These are phyloP conservation scores for Pavo muticus DNA, from an alignment of 2,113 vertebrate genomes.

Conservation along the genomic window DNA sequence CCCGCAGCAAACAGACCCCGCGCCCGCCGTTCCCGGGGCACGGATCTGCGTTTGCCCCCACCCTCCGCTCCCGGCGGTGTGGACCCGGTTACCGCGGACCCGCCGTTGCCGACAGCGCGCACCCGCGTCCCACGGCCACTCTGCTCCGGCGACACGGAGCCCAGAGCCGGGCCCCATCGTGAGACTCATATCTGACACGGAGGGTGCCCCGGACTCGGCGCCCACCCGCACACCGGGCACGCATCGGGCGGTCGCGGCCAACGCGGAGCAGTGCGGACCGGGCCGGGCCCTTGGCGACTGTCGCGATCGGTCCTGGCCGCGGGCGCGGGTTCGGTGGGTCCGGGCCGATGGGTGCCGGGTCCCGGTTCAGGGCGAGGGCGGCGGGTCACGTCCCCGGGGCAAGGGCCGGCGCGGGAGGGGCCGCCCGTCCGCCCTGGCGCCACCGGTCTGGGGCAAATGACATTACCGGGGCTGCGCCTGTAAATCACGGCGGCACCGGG, in stretches of 20 bases:
- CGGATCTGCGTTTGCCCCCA: neutral
- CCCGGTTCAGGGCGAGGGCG: neutral
- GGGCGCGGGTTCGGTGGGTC: no score
- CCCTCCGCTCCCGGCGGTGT: neutral
- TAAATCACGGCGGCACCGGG: conserved; percentile 53
- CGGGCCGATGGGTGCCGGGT: neutral
- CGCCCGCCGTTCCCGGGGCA: neutral
- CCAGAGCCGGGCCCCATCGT: neutral
- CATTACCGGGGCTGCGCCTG: conserved; percentile 50
- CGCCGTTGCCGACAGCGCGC: neutral
- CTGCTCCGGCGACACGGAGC: neutral
- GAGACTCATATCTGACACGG: neutral
- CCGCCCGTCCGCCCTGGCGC: conserved; percentile 32
- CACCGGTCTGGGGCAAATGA: conserved; percentile 67
- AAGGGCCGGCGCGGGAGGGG: neutral
- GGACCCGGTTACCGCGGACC: neutral
- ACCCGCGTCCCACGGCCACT: neutral
- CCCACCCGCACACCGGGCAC: neutral
- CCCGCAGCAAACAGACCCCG: neutral
- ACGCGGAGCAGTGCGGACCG: neutral
- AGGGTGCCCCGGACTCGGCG: neutral
- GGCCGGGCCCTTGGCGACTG: neutral
- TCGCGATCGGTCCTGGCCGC: neutral
- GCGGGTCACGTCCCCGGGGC: conserved; percentile 1
- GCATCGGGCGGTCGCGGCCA: neutral